Evolutionary conservation across 2,888 invertebrate species (phyloP).

Genomic region (Stenodera caucasica): DNA sequence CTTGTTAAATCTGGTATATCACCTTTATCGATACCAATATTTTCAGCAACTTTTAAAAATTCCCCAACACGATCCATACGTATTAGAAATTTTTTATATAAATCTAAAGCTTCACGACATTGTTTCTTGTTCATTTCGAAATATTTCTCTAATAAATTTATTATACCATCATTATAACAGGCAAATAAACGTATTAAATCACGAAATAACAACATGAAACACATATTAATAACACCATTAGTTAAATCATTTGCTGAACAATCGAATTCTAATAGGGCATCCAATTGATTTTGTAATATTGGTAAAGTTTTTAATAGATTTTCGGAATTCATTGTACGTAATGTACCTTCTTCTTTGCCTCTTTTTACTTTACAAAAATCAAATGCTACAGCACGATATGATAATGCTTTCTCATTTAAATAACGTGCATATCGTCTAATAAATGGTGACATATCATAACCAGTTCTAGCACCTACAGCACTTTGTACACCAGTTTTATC

Average conservation of each 20-base stretch:
- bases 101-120: conserved; percentile 95
- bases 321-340: conserved; percentile 97
- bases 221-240: conserved; percentile 96
- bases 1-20: conserved; percentile 98
- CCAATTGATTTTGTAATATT: conserved; percentile 93
- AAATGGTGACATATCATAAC: conserved; percentile 99
- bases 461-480: conserved; percentile 68
- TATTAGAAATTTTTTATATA: conserved; percentile 98
- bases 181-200: conserved; percentile 98
- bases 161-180: conserved; percentile 99
- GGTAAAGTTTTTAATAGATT: conserved; percentile 97
- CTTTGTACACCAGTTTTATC: conserved; percentile 99
- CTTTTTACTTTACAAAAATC: conserved; percentile 99
- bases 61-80: conserved; percentile 99
- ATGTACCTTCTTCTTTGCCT: conserved; percentile 97
- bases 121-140: conserved; percentile 99
- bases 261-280: conserved; percentile 96
- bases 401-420: conserved; percentile 97
- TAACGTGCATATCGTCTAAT: conserved; percentile 99
- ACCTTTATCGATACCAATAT: conserved; percentile 98
- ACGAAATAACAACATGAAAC: conserved; percentile 98
- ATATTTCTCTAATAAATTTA: conserved; percentile 98
- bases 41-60: conserved; percentile 87
- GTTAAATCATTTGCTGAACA: conserved; percentile 94
- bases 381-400: conserved; percentile 98